phyloP scores from a whole-genome alignment of 2,113 vertebrate genomes.

The Clarias macrocephalus region DNA sequence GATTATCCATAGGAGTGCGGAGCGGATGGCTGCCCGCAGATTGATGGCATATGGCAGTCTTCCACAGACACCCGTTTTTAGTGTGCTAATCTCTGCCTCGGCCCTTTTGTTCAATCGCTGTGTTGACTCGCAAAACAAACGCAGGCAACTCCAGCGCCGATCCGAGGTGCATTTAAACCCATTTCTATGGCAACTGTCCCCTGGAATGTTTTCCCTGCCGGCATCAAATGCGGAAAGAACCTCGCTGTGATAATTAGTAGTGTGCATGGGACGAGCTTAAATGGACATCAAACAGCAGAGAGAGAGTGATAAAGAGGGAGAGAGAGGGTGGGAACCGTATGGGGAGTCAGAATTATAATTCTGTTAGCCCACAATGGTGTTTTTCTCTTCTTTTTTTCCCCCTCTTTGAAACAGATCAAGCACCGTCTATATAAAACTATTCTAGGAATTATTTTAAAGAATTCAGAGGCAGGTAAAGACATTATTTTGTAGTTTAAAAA shows the following conservation, averaged over 20 bases:
- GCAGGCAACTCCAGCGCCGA: slow-evolving; percentile 57
- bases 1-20: slow-evolving; percentile 60
- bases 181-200: slow-evolving; percentile 69
- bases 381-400: slow-evolving; percentile 41
- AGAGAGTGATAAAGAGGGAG: slow-evolving; percentile 44
- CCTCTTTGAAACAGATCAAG: slow-evolving; percentile 69
- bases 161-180: slow-evolving; percentile 58
- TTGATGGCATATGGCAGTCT: slow-evolving; percentile 56
- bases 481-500: slow-evolving; percentile 61
- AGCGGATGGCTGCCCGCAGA: slow-evolving; percentile 55
- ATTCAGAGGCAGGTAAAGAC: slow-evolving; percentile 59
- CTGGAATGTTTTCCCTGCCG: slow-evolving; percentile 67
- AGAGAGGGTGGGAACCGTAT: slow-evolving; percentile 39
- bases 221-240: slow-evolving; percentile 66
- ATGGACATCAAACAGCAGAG: slow-evolving; percentile 66
- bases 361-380: slow-evolving; percentile 57
- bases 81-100: slow-evolving; percentile 60
- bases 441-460: slow-evolving; percentile 68
- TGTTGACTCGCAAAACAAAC: slow-evolving; percentile 60
- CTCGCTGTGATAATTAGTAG: slow-evolving; percentile 65
- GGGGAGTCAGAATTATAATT: slow-evolving; percentile 69
- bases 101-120: slow-evolving; percentile 57
- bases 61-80: slow-evolving; percentile 62
- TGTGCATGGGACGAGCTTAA: slow-evolving; percentile 59
- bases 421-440: slow-evolving; percentile 59